A percentile compares a stretch with the other conserved stretches of the same genome.
These are phyloP conservation scores for Myocastor coypus DNA, from an alignment of 2,113 vertebrate species.

Conservation along the genomic window DNA sequence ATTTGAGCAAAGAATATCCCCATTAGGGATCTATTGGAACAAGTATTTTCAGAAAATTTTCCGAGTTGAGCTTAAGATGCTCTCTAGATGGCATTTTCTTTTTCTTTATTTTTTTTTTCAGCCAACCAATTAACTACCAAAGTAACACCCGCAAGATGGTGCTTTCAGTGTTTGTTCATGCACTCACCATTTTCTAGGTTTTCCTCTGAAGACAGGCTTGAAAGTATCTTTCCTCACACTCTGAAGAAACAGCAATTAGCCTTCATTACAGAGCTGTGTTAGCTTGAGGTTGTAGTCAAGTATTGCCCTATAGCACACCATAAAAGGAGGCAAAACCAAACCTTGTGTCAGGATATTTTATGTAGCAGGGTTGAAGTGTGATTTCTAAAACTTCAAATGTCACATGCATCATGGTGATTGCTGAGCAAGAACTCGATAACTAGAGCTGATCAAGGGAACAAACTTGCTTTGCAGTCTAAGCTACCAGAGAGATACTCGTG, in stretches of 20 bases:
- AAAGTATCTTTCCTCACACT: not conserved
- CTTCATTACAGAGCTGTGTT: not conserved
- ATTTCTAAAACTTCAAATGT: not conserved
- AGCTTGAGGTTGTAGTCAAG: not conserved
- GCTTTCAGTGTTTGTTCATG: not conserved
- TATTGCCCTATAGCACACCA: not conserved
- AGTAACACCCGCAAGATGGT: not conserved
- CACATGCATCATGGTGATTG: not conserved
- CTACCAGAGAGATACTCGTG: not conserved
- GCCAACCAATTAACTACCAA: not conserved
- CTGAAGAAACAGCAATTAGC: not conserved
- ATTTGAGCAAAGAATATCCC: not conserved
- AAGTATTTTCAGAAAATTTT: constrained; percentile 31
- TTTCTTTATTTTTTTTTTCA: not conserved
- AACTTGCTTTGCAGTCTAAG: not conserved
- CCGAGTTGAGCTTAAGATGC: not conserved
- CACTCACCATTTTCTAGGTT: not conserved
- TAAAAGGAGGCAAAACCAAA: constrained; percentile 15
- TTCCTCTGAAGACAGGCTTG: not conserved
- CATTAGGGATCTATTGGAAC: not conserved
- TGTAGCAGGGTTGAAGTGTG: not conserved
- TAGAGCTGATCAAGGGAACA: not conserved
- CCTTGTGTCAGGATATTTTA: not conserved
- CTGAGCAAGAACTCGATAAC: not conserved
- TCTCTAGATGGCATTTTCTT: constrained; percentile 26